Conservation (phyloP, 2,797 vertebrate species). For the Arremon brunneinucha region DNA sequence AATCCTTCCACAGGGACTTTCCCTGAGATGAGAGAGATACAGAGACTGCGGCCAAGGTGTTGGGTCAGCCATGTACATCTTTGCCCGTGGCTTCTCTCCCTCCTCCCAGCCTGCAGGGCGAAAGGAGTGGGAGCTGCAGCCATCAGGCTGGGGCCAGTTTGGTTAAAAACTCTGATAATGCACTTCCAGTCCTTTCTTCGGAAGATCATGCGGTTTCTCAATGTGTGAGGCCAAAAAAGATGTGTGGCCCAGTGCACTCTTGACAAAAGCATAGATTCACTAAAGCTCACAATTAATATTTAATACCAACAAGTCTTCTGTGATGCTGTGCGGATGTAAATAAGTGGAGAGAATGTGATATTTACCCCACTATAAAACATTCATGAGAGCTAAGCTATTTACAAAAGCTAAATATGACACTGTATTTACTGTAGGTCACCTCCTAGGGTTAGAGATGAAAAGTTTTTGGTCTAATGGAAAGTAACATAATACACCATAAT, state of each 20-base stretch:
- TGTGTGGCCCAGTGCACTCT: slow-evolving; percentile 66
- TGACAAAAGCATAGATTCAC: slow-evolving; percentile 80
- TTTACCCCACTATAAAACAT: slow-evolving; percentile 90
- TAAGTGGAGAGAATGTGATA: slow-evolving; percentile 93
- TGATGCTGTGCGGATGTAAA: slow-evolving; percentile 89
- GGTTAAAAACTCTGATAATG: slow-evolving; percentile 16
- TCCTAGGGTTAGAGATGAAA: slow-evolving; percentile 77
- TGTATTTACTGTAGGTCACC: slow-evolving; percentile 89
- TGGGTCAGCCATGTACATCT: neutral
- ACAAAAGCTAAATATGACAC: slow-evolving; percentile 87
- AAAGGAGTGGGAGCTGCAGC: neutral
- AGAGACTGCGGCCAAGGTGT: neutral
- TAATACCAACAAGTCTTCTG: slow-evolving; percentile 79
- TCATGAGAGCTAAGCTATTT: slow-evolving; percentile 89
- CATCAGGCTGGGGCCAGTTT: neutral
- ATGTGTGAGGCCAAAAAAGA: slow-evolving; percentile 62
- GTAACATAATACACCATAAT: slow-evolving; percentile 71
- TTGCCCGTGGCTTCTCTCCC: accelerated
- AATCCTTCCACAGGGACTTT: neutral
- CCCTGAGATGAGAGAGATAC: neutral
- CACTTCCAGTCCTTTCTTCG: neutral
- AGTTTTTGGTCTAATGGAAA: slow-evolving; percentile 74
- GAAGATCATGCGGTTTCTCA: slow-evolving; percentile 37
- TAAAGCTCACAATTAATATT: slow-evolving; percentile 81
- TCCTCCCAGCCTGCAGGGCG: neutral